Evolutionary conservation across 2,113 vertebrate genomes (phyloP).

Genomic region (Cettia cetti): DNA sequence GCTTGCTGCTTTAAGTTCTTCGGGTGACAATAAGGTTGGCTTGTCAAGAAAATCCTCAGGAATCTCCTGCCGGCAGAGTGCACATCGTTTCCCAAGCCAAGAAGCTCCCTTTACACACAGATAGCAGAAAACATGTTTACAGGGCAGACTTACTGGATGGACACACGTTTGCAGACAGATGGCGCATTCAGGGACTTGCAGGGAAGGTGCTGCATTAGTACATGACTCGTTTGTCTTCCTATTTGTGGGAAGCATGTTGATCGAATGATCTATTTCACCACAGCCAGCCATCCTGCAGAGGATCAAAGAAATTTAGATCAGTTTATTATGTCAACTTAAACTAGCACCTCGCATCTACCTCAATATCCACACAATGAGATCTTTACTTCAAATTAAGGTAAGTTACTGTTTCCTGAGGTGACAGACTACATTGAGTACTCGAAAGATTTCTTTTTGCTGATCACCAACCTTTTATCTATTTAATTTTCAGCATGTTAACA

Average conservation of each 20-base stretch:
- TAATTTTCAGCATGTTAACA: not conserved
- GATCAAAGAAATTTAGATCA: not conserved
- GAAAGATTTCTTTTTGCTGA: not conserved
- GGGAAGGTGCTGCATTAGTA: slow-evolving; percentile 77
- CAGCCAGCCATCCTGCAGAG: slow-evolving; percentile 88
- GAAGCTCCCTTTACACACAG: slow-evolving; percentile 96
- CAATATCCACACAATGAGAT: not conserved
- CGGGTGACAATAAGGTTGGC: slow-evolving; percentile 89
- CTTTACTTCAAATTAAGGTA: not conserved
- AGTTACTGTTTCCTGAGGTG: not conserved
- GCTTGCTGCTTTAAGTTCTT: slow-evolving; percentile 89
- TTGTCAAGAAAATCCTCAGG: slow-evolving; percentile 95
- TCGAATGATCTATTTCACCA: slow-evolving; percentile 83
- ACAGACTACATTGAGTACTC: not conserved
- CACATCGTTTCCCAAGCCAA: slow-evolving; percentile 96
- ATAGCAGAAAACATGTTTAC: slow-evolving; percentile 96
- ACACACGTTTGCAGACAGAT: slow-evolving; percentile 95
- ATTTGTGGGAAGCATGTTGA: slow-evolving; percentile 80
- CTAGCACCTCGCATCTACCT: not conserved
- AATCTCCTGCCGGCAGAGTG: slow-evolving; percentile 93
- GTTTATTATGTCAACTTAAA: not conserved
- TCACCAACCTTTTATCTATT: not conserved
- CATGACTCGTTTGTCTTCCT: slow-evolving; percentile 82
- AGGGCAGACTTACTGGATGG: slow-evolving; percentile 92
- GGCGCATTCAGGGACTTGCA: slow-evolving; percentile 86